Evolutionary conservation across 2,888 invertebrate species (phyloP).

Genomic region (Neuroscelio doddi): DNA sequence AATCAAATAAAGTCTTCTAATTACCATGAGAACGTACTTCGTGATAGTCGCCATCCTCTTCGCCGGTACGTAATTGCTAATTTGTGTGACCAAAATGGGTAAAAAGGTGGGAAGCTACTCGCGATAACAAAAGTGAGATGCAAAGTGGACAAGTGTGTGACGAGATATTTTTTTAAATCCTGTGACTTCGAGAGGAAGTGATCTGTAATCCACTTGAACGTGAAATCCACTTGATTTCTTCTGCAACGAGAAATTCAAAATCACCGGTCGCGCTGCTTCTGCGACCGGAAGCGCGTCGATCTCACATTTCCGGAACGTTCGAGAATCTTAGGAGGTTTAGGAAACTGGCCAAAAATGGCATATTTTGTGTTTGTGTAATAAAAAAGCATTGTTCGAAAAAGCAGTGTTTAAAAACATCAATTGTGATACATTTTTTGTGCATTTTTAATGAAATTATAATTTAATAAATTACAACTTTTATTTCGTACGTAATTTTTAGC

Average conservation of each 20-base stretch:
- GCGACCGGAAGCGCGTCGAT: too few relatives aligned
- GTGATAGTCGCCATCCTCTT: conserved; percentile 69
- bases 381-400: too few relatives aligned
- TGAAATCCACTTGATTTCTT: not conserved
- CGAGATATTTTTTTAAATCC: not conserved
- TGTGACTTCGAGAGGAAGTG: not conserved
- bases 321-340: too few relatives aligned
- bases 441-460: too few relatives aligned
- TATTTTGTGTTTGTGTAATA: too few relatives aligned
- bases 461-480: not conserved
- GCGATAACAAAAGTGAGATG: conserved; percentile 14
- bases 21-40: conserved; percentile 69
- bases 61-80: conserved; percentile 67
- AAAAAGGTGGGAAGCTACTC: not conserved
- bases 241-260: too few relatives aligned
- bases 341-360: too few relatives aligned
- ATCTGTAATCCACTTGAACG: not conserved
- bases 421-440: too few relatives aligned
- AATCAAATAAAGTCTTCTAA: conserved; percentile 9
- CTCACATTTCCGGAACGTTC: too few relatives aligned
- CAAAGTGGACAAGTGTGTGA: conserved; percentile 34
- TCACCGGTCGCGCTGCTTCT: too few relatives aligned
- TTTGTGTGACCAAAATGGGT: conserved; percentile 17
- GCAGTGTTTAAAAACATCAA: too few relatives aligned
- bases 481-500: too few relatives aligned